These are phyloP conservation scores for Lepidurus packardi DNA, from an alignment of 1,140 invertebrate species.

Conservation along the genomic window DNA sequence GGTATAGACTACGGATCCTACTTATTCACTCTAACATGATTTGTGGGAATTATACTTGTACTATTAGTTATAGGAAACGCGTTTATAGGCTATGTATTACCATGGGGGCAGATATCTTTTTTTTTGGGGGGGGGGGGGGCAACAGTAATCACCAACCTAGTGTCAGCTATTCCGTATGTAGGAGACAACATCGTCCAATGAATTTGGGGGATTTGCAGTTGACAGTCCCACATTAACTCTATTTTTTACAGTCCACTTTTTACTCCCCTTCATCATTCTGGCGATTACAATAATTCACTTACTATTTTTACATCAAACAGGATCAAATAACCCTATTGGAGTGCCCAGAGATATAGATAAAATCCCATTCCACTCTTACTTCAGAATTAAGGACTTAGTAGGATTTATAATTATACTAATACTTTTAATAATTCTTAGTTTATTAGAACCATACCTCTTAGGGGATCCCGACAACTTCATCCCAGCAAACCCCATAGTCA, in stretches of 20 bases:
- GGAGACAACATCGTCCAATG: conserved; percentile 55
- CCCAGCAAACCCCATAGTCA: too few species aligned
- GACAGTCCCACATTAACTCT: conserved; percentile 60
- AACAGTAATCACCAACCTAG: too few species aligned
- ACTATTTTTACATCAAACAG: conserved; percentile 55
- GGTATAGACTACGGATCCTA: conserved; percentile 42
- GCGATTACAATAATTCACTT: conserved; percentile 55
- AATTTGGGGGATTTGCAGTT: conserved; percentile 64
- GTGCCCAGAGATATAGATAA: conserved; percentile 55
- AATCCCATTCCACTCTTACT: conserved; percentile 55
- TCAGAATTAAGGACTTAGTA: conserved; percentile 54
- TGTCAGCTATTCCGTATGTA: conserved; percentile 60
- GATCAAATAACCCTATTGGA: conserved; percentile 57
- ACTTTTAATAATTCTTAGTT: conserved; percentile 44
- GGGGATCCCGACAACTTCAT: conserved; percentile 63
- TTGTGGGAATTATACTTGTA: conserved; percentile 52
- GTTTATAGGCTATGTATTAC: too few species aligned
- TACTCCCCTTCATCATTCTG: conserved; percentile 60
- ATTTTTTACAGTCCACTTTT: conserved; percentile 65
- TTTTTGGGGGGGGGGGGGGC: too few species aligned
- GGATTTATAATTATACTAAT: conserved; percentile 52
- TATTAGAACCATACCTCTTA: conserved; percentile 53
- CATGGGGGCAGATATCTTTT: too few species aligned
- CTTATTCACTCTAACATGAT: conserved; percentile 49
- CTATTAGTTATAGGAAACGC: conserved; percentile 57